phyloP scores from a whole-genome alignment of 2,888 invertebrate species.

The Ophonus ardosiacus region DNA sequence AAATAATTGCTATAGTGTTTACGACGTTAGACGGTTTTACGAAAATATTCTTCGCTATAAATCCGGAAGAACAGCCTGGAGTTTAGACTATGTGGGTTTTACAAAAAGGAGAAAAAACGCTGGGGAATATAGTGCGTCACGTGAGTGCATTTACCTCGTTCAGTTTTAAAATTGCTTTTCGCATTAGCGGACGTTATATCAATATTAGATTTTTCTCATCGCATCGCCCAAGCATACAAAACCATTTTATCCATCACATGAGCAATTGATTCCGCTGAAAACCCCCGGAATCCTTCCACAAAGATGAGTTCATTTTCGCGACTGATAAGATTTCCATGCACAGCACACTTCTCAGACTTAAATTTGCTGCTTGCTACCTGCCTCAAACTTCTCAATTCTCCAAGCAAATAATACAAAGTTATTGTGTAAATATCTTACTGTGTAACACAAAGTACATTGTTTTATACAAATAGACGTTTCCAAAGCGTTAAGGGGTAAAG shows the following conservation, averaged over 20 bases:
- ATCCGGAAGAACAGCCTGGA: neutral
- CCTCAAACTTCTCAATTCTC: slow-evolving; percentile 13
- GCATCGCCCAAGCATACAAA: slow-evolving; percentile 17
- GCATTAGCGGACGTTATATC: slow-evolving; percentile 19
- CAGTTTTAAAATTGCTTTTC: slow-evolving; percentile 38
- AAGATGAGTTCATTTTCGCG: slow-evolving; percentile 25
- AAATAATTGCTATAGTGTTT: too few relatives aligned
- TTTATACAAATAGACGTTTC: slow-evolving; percentile 26
- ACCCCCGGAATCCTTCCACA: slow-evolving; percentile 15
- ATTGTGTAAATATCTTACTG: slow-evolving; percentile 46
- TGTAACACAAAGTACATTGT: slow-evolving; percentile 26
- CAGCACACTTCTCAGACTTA: neutral
- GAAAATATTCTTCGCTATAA: neutral
- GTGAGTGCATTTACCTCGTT: slow-evolving; percentile 32
- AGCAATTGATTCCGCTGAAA: slow-evolving; percentile 31
- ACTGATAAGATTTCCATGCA: slow-evolving; percentile 8
- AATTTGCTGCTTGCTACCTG: slow-evolving; percentile 30
- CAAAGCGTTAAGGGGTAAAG: neutral
- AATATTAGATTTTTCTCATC: slow-evolving; percentile 32
- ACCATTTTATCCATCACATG: slow-evolving; percentile 40
- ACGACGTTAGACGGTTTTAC: too few relatives aligned
- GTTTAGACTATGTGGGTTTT: neutral
- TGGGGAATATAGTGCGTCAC: slow-evolving; percentile 1
- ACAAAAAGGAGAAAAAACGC: neutral
- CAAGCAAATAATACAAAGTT: slow-evolving; percentile 32